These are phyloP conservation scores for Tuberolachnus salignus DNA, from an alignment of 2,888 invertebrate species.

Conservation along the genomic window DNA sequence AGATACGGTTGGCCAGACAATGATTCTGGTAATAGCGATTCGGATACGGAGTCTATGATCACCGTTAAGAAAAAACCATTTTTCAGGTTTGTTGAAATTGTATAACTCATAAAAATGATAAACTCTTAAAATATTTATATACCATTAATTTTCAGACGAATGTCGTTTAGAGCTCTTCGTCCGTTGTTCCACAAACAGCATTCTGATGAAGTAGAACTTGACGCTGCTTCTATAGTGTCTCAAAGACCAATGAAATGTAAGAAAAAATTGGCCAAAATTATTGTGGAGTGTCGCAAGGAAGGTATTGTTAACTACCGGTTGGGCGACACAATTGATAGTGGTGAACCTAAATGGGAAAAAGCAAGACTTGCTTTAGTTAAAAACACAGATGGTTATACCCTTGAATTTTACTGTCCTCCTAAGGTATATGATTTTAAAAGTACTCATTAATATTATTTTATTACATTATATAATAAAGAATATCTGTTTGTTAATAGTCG, in stretches of 20 bases:
- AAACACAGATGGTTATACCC: conserved; percentile 91
- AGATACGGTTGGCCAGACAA: conserved; percentile 65
- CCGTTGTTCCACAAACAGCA: conserved; percentile 89
- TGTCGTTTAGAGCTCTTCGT: conserved; percentile 87
- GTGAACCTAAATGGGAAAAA: conserved; percentile 92
- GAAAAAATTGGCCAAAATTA: conserved; percentile 87
- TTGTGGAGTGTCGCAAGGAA: conserved; percentile 92
- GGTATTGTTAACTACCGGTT: conserved; percentile 91
- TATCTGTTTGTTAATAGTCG: too few relatives aligned
- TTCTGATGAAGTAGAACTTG: conserved; percentile 82
- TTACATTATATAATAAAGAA: too few relatives aligned
- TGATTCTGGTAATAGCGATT: conserved; percentile 63
- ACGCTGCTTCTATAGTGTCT: conserved; percentile 61
- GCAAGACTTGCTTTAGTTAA: conserved; percentile 83
- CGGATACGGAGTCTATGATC: conserved; percentile 47
- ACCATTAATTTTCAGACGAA: conserved; percentile 73
- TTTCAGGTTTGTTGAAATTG: conserved; percentile 23
- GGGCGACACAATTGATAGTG: conserved; percentile 87
- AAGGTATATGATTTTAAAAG: conserved; percentile 67
- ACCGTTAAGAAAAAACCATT: conserved; percentile 53
- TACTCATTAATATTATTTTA: not conserved
- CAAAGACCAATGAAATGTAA: conserved; percentile 76
- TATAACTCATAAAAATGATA: not conserved
- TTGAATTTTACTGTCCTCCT: conserved; percentile 95
- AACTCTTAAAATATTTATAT: too few relatives aligned